Base-by-base conservation (phyloP, 2,888 invertebrate species). In the Spialia ferax region DNA sequence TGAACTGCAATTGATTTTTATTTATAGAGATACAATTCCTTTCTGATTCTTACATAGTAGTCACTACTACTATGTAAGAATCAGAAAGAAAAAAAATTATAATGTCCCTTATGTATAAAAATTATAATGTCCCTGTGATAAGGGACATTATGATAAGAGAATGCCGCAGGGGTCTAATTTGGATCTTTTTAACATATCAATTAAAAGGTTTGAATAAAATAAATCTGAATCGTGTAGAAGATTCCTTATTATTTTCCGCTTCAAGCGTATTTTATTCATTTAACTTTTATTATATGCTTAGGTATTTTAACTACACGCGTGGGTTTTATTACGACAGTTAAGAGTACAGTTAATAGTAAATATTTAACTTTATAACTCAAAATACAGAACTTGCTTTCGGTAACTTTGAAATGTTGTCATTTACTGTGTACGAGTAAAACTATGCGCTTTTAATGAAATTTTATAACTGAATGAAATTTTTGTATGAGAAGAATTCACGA, bases 281-380 rank as follows among this genome's bases (percentile, higher is more conserved):
- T 22, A 6, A 0, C 22, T 50, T 50, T 50, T 50, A 50, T 23
- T 50, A 23, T 50, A 15, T 22, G 23, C 11, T 22, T 22, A 50
- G 50, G 22, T 50, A 22, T 50, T 50, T 50, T 22, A 22, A 22
- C 22, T 50, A 2, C 18, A 45, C 10, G 50, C 50, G 50, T 50
- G 50, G 50, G 50, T 22, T 50, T 50, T 50, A 22, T 22, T 50
- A 50, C 50, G 8, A 22, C 10, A 20, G 42, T 8, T 15, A 42
- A n/a, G 8, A 13, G 18, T 48, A 45, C 45, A 0, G 18, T 15
- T 45, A 45, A 45, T 45, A 18, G 18, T 20, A 45, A 45, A 45
- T 45, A 8, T 18, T 45, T 45, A 18, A 45, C 8, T 45, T 45
- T 45, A 45, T 4, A 11, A 45, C 11, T 18, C 45, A 45, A 45